phyloP scores from a whole-genome alignment of 2,797 vertebrate genomes.

The Natrix natrix region DNA sequence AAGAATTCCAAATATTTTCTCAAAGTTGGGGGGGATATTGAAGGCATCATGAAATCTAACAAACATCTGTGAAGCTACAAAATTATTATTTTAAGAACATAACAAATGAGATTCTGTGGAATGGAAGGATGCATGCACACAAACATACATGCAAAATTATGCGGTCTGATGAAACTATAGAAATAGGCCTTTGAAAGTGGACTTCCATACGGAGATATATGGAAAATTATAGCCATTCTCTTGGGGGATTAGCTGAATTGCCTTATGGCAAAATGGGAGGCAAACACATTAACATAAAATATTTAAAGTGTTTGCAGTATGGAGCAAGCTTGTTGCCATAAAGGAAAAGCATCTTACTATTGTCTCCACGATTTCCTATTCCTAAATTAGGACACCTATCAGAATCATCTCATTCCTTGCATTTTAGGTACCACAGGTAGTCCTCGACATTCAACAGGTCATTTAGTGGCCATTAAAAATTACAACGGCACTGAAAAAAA shows the following conservation, averaged over 20 bases:
- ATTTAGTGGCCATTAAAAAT: background rate
- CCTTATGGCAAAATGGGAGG: background rate
- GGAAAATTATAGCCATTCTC: background rate
- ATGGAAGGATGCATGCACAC: background rate
- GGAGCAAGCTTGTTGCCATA: background rate
- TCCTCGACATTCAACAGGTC: background rate
- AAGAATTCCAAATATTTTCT: background rate
- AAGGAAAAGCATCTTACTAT: background rate
- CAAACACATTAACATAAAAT: background rate
- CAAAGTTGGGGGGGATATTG: background rate
- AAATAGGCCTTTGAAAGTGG: background rate
- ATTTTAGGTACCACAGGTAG: background rate
- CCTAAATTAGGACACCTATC: background rate
- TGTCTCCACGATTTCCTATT: background rate
- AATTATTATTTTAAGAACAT: background rate
- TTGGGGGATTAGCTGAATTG: background rate
- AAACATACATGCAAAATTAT: background rate
- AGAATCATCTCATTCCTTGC: background rate
- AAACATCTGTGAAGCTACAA: background rate
- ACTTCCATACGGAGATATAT: background rate
- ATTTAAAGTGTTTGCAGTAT: background rate
- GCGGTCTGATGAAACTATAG: background rate
- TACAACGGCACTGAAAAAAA: background rate
- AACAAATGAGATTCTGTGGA: background rate
- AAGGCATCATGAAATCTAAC: background rate